Conservation (phyloP, 2,113 vertebrate genomes). For the Beaufortia kweichowensis region DNA sequence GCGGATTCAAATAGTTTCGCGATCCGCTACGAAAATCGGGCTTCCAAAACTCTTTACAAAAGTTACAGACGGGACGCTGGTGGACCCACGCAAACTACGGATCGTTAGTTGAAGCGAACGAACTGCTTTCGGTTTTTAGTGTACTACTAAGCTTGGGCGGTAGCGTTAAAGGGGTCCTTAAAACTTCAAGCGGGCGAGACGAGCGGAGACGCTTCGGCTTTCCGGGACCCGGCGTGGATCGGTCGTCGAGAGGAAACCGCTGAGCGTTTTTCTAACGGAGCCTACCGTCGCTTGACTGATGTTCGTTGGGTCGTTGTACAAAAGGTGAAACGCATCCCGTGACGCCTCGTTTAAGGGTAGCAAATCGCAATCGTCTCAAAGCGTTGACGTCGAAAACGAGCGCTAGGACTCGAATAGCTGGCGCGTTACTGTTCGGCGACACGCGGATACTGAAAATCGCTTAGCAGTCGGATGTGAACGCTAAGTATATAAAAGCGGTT, state of each 20-base stretch:
- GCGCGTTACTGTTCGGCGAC: conserved; percentile 25
- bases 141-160: conserved; percentile 64
- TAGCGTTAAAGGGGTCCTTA: conserved; percentile 57
- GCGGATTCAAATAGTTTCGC: neutral
- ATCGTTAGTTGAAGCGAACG: conserved; percentile 53
- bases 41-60: too few relatives aligned
- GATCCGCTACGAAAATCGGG: conserved; percentile 16
- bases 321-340: neutral
- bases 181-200: conserved; percentile 29
- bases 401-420: conserved; percentile 24
- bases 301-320: neutral
- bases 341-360: neutral
- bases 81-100: conserved; percentile 67
- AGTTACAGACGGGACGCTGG: conserved; percentile 61
- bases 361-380: conserved; percentile 13
- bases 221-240: too few relatives aligned
- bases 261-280: neutral
- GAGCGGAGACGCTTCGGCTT: neutral
- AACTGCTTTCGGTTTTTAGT: conserved; percentile 59
- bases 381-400: conserved; percentile 16
- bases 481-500: conserved; percentile 24
- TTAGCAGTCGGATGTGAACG: conserved; percentile 14
- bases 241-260: neutral
- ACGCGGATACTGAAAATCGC: conserved; percentile 33
- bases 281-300: neutral